Conservation (phyloP, 2,797 vertebrate species). For the Hypotaenidia okinawae region DNA sequence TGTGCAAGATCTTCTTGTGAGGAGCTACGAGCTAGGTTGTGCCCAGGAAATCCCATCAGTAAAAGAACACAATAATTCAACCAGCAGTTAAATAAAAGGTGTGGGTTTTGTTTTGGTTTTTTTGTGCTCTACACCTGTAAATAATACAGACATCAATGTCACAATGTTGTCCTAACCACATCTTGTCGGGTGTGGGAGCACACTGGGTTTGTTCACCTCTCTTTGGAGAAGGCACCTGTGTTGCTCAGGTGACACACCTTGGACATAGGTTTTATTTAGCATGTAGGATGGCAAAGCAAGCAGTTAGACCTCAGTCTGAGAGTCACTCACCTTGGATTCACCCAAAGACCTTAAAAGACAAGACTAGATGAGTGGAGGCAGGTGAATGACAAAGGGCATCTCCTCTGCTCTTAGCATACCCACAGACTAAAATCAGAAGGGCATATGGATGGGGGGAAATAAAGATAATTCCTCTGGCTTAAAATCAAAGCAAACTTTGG, state of each 20-base stretch:
- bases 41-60: neutral
- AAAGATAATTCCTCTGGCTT: neutral
- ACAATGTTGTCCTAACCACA: neutral
- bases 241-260: neutral
- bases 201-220: neutral
- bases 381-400: accelerated
- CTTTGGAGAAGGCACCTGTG: neutral
- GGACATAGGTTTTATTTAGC: neutral
- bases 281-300: neutral
- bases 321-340: neutral
- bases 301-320: neutral
- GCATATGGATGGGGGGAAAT: neutral
- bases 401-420: neutral
- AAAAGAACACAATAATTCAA: neutral
- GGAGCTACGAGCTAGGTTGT: neutral
- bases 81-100: neutral
- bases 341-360: neutral
- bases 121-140: neutral
- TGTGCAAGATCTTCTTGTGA: neutral
- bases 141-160: neutral
- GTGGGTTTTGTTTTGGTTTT: neutral
- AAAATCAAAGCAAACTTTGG: neutral
- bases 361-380: neutral
- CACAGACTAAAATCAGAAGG: neutral
- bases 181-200: neutral